Evolutionary conservation across 2,888 invertebrate genomes (phyloP), one percentile per base, ranked within the genome.

Genomic region (Microctonus hyperodae): DNA sequence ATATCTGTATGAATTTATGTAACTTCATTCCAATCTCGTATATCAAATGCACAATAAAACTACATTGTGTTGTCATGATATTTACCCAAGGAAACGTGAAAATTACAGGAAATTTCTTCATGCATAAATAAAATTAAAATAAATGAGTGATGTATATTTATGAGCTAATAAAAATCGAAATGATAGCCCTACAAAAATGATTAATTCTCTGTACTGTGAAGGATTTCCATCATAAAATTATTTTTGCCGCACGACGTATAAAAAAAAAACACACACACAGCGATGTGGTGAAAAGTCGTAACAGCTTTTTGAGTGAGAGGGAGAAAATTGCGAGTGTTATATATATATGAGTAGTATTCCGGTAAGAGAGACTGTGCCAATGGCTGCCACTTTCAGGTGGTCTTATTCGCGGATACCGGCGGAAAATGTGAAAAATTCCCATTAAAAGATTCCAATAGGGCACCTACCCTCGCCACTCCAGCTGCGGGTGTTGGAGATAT

Each of bases 391-490:
- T 72, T 75, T 70, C 73, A 70, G 72, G 74, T 74, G 76, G 75
- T 81, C 76, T 78, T 78, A 80, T 80, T 80, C 75, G 76, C 76
- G 72, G 70, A 72, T 71, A 75, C 77, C 75, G 79, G 74, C 76
- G 78, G 79, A 81, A 80, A 80, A 80, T 81, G 81, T 78, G 81
- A 80, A 80, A 80, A 80, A 80, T 81, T 80, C 78, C 80, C 80
- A 80, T 80, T 80, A 80, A 81, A 75, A 76, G 77, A 80, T 80
- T 80, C 80, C 81, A 78, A 81, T 80, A 79, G 75, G 74, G 70
- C 31, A 40, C 31, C 40, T 44, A 44, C 44, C 16, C 44, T 16
- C 44, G 44, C 44, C 25, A 37, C 51, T 58, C 31, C 51, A 58
- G 57, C 55, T 70, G 74, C 73, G 75, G 77, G 74, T 75, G 75